Base-by-base conservation (phyloP, 2,797 vertebrate species). In the Miichthys miiuy region DNA sequence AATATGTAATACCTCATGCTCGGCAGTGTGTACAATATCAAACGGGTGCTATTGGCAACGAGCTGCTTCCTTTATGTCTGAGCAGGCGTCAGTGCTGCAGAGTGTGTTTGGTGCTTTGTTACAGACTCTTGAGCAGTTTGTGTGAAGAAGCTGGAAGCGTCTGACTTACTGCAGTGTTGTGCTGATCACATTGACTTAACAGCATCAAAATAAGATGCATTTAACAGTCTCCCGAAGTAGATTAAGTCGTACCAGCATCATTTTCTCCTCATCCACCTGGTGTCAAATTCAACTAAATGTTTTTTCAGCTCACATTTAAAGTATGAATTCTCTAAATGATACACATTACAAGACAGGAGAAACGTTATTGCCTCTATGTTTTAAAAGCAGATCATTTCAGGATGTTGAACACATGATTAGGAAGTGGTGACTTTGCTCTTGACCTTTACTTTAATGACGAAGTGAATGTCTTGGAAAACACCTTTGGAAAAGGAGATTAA, bases 1-100 rank as follows among this genome's bases (percentile, higher is more conserved):
- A 88, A 82, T 85, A 79, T 81, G 84, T 76, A 83, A 87, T 70
- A 81, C 57, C 72, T 85, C 68, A 2, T 74, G 88, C 79, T 80
- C 3, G n/a, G 34, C 64, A 71, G 83, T 23, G 79, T 77, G 87
- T 69, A 57, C 77, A 44, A 73, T 84, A 89, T 87, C 85, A 86
- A 89, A 86, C 68, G 68, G 80, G 61, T 55, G 86, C 79, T 63
- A 58, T 3, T 71, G 87, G 87, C 81, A 63, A 77, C 12, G 60
- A 81, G 79, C 83, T 51, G 67, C 81, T 44, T 81, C 83, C 74
- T 84, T 79, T 41, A 72, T 84, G 80, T 83, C 57, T 62, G 80
- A 83, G 83, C 50, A 8, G 54, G 78, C 67, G 20, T 74, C 81
- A 3, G 75, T 27, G 70, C 56, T 41, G 76, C 77, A 10, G 74